Evolutionary conservation across 2,888 invertebrate genomes (phyloP), one percentile per base, ranked within the genome.

Genomic region (Nemoura dubitans): DNA sequence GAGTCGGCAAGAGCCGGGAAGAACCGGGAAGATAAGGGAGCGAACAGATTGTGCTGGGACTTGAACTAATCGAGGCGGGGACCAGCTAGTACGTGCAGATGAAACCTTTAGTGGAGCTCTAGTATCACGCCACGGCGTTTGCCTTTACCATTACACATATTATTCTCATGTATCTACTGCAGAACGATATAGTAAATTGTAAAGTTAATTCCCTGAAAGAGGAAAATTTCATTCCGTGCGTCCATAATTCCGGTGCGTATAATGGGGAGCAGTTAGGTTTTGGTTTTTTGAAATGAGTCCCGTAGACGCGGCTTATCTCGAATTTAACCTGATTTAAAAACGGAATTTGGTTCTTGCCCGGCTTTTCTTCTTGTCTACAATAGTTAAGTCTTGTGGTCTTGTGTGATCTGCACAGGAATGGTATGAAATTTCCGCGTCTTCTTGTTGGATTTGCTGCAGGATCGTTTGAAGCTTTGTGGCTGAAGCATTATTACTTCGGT

Each of bases 21-120:
- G n/a, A 25, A 14, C 28, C 3, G 78, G 78, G 25, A 78, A 28
- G 81, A 30, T n/a, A 6, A n/a, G n/a, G 29, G 30, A 81, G 81
- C 16, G 81, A 28, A 10, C 29, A 81, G 81, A 81, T 81, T 81
- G 81, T 30, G 30, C 81, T 30, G 81, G 81, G 81, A 81, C 7
- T 81, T 81, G 30, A 16, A n/a, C 81, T 81, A 81, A 81, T 81
- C 81, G 81, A 81, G 81, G 27, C 30, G 30, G 81, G 81, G 59
- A 59, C 59, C 14, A 21, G 59, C 59, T 7, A 21, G 59, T 59
- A 59, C 59, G 59, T 59, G 59, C 59, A 59, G 59, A 59, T 59
- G 59, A 59, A 59, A 59, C 59, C 59, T 59, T 59, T 59, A 59
- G 59, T 59, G 59, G 14, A 59, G 59, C 59, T 10, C 6, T 21